A percentile compares a stretch with the other conserved stretches of the same genome.
Conservation (phyloP, 2,888 invertebrate species). For the Drosophila emarginata region DNA sequence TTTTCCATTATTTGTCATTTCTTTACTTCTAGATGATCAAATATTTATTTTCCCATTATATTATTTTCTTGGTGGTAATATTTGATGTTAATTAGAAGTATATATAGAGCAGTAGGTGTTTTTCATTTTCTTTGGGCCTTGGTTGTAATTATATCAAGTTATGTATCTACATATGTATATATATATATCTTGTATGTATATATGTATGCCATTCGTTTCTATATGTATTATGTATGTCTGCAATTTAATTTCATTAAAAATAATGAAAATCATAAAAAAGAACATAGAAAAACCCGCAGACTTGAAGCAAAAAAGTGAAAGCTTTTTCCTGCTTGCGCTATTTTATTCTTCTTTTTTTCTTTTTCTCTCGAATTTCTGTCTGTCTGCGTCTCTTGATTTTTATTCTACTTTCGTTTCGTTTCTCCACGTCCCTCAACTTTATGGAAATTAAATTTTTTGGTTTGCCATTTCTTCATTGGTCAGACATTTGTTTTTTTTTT, state of each 20-base stretch:
- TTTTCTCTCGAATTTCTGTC: slow-evolving; percentile 4
- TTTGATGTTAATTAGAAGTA: too few species aligned
- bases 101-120: too few species aligned
- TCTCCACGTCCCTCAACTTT: slow-evolving; percentile 15
- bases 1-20: too few species aligned
- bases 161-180: slow-evolving; percentile 5
- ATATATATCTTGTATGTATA: slow-evolving; percentile 14
- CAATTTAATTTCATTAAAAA: slow-evolving; percentile 70
- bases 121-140: too few species aligned
- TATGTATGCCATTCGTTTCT: not conserved
- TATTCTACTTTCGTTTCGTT: slow-evolving; percentile 7
- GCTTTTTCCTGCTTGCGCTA: slow-evolving; percentile 42
- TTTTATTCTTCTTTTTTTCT: slow-evolving; percentile 29
- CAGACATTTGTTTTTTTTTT: slow-evolving; percentile 30
- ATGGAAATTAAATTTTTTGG: slow-evolving; percentile 56
- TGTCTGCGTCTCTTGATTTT: slow-evolving; percentile 9
- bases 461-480: slow-evolving; percentile 32
- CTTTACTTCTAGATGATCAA: too few species aligned
- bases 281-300: not conserved
- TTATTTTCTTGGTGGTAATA: too few species aligned
- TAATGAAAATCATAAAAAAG: slow-evolving; percentile 50
- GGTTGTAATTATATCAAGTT: too few species aligned
- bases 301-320: slow-evolving; percentile 45
- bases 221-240: slow-evolving; percentile 35
- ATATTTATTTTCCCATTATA: too few species aligned